These are phyloP conservation scores for Ptychoptera albimana DNA, from an alignment of 2,888 invertebrate species.

Conservation along the genomic window DNA sequence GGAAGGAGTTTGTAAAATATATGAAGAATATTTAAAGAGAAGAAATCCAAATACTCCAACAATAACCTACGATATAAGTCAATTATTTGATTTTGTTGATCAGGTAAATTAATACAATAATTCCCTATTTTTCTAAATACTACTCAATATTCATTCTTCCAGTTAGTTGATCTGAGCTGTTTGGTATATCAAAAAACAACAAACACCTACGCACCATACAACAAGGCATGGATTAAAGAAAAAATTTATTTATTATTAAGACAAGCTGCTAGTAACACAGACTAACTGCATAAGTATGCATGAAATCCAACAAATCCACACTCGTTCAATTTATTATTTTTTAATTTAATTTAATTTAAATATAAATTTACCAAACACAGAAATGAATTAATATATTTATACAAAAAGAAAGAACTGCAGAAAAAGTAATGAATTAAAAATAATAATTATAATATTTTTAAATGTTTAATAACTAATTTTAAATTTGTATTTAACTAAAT, in stretches of 20 bases:
- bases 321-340: too few species aligned
- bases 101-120: constrained; percentile 42
- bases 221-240: constrained; percentile 99
- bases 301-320: not conserved
- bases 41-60: constrained; percentile 90
- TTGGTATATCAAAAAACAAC: constrained; percentile 91
- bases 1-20: constrained; percentile 98
- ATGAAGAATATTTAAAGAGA: constrained; percentile 93
- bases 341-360: too few species aligned
- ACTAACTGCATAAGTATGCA: not conserved
- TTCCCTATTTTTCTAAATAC: too few species aligned
- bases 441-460: too few species aligned
- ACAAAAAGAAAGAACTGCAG: too few species aligned
- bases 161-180: constrained; percentile 85
- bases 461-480: too few species aligned
- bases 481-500: too few species aligned
- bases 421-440: too few species aligned
- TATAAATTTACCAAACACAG: too few species aligned
- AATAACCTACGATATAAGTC: constrained; percentile 96
- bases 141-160: too few species aligned
- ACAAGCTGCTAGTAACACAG: constrained; percentile 58
- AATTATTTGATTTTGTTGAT: constrained; percentile 96
- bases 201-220: constrained; percentile 94
- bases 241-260: constrained; percentile 90
- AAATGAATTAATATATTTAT: too few species aligned